These are phyloP conservation scores for Eonycteris spelaea DNA, from an alignment of 2,113 vertebrate genomes.

Conservation along the genomic window DNA sequence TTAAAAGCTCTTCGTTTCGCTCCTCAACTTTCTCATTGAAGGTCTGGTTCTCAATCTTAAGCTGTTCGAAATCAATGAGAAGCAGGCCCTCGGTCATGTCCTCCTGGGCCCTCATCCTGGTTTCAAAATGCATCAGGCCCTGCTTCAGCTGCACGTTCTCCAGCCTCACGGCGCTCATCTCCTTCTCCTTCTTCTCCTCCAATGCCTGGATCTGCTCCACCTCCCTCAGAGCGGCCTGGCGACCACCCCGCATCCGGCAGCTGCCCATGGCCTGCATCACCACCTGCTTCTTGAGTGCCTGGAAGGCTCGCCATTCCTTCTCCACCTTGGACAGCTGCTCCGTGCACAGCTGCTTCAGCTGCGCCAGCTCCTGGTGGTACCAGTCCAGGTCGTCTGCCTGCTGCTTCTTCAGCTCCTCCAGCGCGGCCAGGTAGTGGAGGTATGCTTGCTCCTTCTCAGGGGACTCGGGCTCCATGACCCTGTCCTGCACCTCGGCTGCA, in stretches of 20 bases:
- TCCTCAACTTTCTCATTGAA: constrained; percentile 77
- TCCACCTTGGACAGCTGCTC: constrained; percentile 77
- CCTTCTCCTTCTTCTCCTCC: constrained; percentile 80
- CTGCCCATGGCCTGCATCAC: constrained; percentile 74
- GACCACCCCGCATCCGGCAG: constrained; percentile 60
- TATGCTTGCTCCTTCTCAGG: constrained; percentile 79
- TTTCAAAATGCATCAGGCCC: constrained; percentile 78
- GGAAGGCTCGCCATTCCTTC: constrained; percentile 78
- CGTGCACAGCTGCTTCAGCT: constrained; percentile 62
- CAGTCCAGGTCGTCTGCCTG: background rate
- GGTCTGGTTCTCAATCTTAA: constrained; percentile 86
- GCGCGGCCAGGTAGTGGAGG: constrained; percentile 61
- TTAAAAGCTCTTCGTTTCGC: constrained; percentile 80
- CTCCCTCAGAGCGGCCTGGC: constrained; percentile 65
- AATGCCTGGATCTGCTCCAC: constrained; percentile 74
- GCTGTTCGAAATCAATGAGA: constrained; percentile 81
- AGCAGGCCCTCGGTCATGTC: constrained; percentile 71
- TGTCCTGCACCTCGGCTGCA: background rate
- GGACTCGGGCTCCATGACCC: constrained; percentile 35
- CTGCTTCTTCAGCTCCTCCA: constrained; percentile 78
- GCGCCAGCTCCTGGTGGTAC: constrained; percentile 66
- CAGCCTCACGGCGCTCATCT: constrained; percentile 72
- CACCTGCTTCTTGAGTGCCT: constrained; percentile 78
- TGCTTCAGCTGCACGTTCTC: constrained; percentile 85
- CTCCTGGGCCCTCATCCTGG: constrained; percentile 70